phyloP scores from a whole-genome alignment of 2,797 vertebrate genomes.

The Calcarius lapponicus region DNA sequence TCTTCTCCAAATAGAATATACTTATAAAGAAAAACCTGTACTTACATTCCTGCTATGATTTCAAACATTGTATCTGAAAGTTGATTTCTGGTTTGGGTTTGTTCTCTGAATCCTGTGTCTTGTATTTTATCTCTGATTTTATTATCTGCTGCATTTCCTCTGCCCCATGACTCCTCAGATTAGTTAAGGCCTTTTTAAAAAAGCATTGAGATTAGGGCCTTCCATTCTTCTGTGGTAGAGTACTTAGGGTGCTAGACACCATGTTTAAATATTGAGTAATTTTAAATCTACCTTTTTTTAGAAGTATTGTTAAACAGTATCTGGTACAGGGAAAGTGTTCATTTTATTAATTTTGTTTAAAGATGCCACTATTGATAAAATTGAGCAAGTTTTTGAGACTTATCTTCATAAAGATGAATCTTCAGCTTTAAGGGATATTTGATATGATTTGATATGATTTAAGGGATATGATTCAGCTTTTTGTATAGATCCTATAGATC shows the following conservation, averaged over 20 bases:
- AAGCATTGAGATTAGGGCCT: neutral
- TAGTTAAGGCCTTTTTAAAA: neutral
- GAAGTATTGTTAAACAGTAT: neutral
- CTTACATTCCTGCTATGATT: neutral
- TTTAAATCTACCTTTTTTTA: neutral
- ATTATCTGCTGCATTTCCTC: neutral
- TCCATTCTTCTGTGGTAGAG: neutral
- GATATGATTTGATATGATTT: neutral
- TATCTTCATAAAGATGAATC: neutral
- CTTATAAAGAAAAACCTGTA: neutral
- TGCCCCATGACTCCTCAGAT: neutral
- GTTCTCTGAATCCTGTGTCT: neutral
- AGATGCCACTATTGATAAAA: neutral
- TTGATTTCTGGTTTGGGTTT: rapidly evolving
- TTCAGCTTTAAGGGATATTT: neutral
- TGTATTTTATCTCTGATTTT: neutral
- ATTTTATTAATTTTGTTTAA: neutral
- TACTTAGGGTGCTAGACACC: neutral
- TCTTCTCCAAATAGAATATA: neutral
- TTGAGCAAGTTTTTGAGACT: neutral
- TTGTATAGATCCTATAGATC: neutral
- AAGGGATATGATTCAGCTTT: neutral
- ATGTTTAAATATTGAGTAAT: neutral
- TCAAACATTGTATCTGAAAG: neutral
- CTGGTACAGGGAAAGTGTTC: neutral